Conservation (phyloP, 2,888 invertebrate genomes). For the Eretmocerus hayati region DNA sequence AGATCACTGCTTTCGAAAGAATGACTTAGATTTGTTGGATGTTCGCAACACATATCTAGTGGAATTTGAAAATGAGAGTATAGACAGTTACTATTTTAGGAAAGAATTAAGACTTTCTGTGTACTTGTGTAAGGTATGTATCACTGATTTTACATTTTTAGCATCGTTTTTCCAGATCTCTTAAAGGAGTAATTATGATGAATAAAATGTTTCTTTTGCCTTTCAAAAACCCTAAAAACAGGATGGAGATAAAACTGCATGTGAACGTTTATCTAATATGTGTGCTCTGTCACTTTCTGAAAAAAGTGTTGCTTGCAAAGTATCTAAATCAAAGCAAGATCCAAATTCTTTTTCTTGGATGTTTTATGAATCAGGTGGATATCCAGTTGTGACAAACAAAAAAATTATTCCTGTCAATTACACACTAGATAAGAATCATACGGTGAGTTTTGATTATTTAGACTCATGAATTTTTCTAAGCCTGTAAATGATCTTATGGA, state of each 20-base stretch:
- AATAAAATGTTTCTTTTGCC: conserved; percentile 1
- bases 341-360: conserved; percentile 41
- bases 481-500: too few relatives aligned
- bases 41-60: conserved; percentile 38
- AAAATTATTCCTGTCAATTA: conserved; percentile 47
- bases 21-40: conserved; percentile 38
- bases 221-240: conserved; percentile 31
- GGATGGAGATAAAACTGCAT: conserved; percentile 51
- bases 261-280: conserved; percentile 62
- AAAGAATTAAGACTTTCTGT: conserved; percentile 42
- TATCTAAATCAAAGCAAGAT: conserved; percentile 27
- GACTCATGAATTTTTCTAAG: conserved; percentile 2
- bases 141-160: conserved; percentile 1
- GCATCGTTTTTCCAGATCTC: background rate
- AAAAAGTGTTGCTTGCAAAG: conserved; percentile 37
- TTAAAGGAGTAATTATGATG: too few relatives aligned
- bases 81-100: conserved; percentile 45
- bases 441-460: conserved; percentile 35
- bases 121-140: conserved; percentile 46
- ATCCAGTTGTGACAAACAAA: conserved; percentile 43
- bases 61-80: conserved; percentile 34
- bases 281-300: conserved; percentile 56
- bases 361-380: conserved; percentile 50
- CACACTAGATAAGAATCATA: conserved; percentile 42
- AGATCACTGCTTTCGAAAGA: conserved; percentile 40